Conservation (phyloP, 1,140 invertebrate species). For the Neodiprion virginianus region DNA sequence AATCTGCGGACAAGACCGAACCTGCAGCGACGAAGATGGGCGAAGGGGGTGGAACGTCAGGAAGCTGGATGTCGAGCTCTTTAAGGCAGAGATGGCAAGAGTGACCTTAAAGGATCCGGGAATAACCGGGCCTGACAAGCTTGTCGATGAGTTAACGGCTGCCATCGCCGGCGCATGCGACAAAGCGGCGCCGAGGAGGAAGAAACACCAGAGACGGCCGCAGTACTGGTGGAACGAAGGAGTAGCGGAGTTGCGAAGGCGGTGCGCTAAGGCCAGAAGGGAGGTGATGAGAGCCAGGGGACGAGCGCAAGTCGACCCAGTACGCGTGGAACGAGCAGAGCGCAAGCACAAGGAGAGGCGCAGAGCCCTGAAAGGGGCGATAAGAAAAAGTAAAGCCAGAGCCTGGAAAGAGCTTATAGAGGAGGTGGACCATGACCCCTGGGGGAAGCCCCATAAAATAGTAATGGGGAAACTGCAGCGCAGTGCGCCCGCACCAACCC, state of each 20-base stretch:
- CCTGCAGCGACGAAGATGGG: too few species aligned
- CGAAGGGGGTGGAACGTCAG: too few species aligned
- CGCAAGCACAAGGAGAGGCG: constrained; percentile 14
- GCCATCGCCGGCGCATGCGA: not conserved
- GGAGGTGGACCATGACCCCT: constrained; percentile 29
- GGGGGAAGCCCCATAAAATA: constrained; percentile 39
- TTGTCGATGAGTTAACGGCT: too few species aligned
- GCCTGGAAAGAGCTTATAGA: constrained; percentile 11
- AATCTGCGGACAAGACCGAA: not conserved
- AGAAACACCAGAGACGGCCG: not conserved
- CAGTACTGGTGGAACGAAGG: constrained; percentile 1
- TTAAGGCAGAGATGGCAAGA: not conserved
- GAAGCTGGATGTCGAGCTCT: too few species aligned
- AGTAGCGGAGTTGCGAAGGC: not conserved
- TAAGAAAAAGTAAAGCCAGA: constrained; percentile 26
- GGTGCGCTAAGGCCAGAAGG: not conserved
- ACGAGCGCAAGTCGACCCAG: not conserved
- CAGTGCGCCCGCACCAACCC: not conserved
- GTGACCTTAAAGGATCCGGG: not conserved
- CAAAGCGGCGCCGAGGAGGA: not conserved
- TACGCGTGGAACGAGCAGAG: not conserved
- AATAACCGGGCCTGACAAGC: too few species aligned
- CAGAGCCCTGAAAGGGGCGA: constrained; percentile 31
- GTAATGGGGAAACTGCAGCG: constrained; percentile 28
- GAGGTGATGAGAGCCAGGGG: not conserved